A percentile compares a stretch with the other conserved stretches of the same genome.
phyloP scores from a whole-genome alignment of 1,140 invertebrate species.

The Theocolax elegans region DNA sequence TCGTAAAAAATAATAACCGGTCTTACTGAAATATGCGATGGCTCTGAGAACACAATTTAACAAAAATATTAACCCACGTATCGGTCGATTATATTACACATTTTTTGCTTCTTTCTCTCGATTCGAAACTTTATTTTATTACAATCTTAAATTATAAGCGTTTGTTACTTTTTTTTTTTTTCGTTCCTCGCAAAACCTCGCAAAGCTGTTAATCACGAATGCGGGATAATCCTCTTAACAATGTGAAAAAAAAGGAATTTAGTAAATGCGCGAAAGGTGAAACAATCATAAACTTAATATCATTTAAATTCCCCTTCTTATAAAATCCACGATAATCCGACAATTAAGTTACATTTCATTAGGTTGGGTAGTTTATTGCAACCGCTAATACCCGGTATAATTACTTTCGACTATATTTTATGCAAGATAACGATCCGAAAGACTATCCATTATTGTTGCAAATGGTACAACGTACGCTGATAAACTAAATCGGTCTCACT shows the following conservation, averaged over 20 bases:
- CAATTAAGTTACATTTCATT: constrained; percentile 42
- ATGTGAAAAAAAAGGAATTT: too few relatives aligned
- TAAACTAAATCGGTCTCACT: constrained; percentile 33
- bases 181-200: too few relatives aligned
- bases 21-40: constrained; percentile 9
- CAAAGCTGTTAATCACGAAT: too few relatives aligned
- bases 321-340: constrained; percentile 26
- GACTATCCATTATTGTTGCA: constrained; percentile 29
- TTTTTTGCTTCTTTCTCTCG: neutral
- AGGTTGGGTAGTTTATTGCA: constrained; percentile 7
- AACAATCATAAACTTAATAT: neutral
- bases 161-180: too few relatives aligned
- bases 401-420: constrained; percentile 31
- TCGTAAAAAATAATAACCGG: constrained; percentile 31
- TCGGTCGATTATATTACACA: neutral
- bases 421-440: constrained; percentile 26
- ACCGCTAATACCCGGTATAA: constrained; percentile 9
- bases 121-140: constrained; percentile 1
- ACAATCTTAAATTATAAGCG: too few relatives aligned
- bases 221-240: too few relatives aligned
- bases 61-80: constrained; percentile 14
- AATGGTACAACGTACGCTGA: constrained; percentile 17
- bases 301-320: constrained; percentile 3
- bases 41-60: constrained; percentile 2
- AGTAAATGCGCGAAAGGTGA: too few relatives aligned